A percentile compares a stretch with the other conserved stretches of the same genome.
phyloP scores from a whole-genome alignment of 2,888 invertebrate species.

The Eupithecia pulchellata region DNA sequence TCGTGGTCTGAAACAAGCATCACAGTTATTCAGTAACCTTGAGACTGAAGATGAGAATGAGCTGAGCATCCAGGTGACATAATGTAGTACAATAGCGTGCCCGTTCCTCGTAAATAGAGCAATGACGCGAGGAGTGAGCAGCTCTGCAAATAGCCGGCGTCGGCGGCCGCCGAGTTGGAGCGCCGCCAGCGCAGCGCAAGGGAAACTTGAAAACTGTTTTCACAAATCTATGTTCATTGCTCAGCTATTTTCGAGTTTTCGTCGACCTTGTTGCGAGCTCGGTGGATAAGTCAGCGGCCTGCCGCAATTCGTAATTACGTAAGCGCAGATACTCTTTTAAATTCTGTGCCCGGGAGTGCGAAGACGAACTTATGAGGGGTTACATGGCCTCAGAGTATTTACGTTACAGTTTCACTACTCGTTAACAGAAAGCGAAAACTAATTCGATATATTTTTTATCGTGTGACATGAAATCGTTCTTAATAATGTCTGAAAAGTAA shows the following conservation, averaged over 20 bases:
- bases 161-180: slow-evolving; percentile 75
- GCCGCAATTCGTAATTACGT: slow-evolving; percentile 69
- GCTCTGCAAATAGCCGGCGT: slow-evolving; percentile 77
- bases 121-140: slow-evolving; percentile 76
- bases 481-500: background rate
- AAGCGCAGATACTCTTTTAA: slow-evolving; percentile 45
- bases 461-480: background rate
- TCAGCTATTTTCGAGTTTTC: slow-evolving; percentile 76
- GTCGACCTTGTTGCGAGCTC: slow-evolving; percentile 76
- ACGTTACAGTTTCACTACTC: slow-evolving; percentile 14
- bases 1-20: slow-evolving; percentile 89
- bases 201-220: slow-evolving; percentile 80
- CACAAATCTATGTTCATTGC: slow-evolving; percentile 77
- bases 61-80: slow-evolving; percentile 73
- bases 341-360: slow-evolving; percentile 20
- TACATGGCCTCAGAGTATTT: slow-evolving; percentile 32
- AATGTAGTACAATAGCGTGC: slow-evolving; percentile 74
- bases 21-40: slow-evolving; percentile 59
- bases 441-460: background rate
- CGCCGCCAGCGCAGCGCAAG: slow-evolving; percentile 65
- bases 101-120: slow-evolving; percentile 78
- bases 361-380: slow-evolving; percentile 33
- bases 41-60: slow-evolving; percentile 55
- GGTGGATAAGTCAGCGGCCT: slow-evolving; percentile 71
- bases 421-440: slow-evolving; percentile 11